Evolutionary conservation across 2,888 invertebrate genomes (phyloP).

Genomic region (Tinea pellionella): DNA sequence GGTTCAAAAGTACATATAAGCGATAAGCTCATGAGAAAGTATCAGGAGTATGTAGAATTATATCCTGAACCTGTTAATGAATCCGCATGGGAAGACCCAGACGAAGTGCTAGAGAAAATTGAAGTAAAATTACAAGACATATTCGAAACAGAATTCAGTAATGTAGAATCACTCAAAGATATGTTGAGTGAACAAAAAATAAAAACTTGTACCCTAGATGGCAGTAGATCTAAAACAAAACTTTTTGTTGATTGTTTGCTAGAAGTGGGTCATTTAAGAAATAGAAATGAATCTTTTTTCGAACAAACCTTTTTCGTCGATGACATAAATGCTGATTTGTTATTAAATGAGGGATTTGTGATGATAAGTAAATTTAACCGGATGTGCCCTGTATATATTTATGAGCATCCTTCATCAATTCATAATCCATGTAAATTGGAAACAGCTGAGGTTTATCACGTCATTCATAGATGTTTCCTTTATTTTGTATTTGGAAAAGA

Average conservation of each 20-base stretch:
- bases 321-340: conserved; percentile 63
- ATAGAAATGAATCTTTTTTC: conserved; percentile 60
- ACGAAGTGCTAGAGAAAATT: conserved; percentile 54
- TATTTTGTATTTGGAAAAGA: conserved; percentile 68
- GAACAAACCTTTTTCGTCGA: conserved; percentile 68
- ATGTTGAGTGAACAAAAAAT: conserved; percentile 49
- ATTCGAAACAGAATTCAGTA: conserved; percentile 53
- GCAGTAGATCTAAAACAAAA: conserved; percentile 39
- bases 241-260: conserved; percentile 32
- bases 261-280: conserved; percentile 38
- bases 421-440: conserved; percentile 55
- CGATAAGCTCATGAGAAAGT: conserved; percentile 43
- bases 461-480: conserved; percentile 69
- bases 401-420: conserved; percentile 53
- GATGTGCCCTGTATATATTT: conserved; percentile 74
- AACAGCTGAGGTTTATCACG: conserved; percentile 56
- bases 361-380: conserved; percentile 73
- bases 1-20: conserved; percentile 39
- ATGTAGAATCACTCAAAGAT: conserved; percentile 44
- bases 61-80: conserved; percentile 59
- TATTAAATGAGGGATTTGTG: conserved; percentile 69
- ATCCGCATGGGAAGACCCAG: conserved; percentile 57
- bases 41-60: conserved; percentile 44
- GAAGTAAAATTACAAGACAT: conserved; percentile 48
- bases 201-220: conserved; percentile 48